These are phyloP conservation scores for Lithodes maja DNA, from an alignment of 2,888 invertebrate species.

Conservation along the genomic window DNA sequence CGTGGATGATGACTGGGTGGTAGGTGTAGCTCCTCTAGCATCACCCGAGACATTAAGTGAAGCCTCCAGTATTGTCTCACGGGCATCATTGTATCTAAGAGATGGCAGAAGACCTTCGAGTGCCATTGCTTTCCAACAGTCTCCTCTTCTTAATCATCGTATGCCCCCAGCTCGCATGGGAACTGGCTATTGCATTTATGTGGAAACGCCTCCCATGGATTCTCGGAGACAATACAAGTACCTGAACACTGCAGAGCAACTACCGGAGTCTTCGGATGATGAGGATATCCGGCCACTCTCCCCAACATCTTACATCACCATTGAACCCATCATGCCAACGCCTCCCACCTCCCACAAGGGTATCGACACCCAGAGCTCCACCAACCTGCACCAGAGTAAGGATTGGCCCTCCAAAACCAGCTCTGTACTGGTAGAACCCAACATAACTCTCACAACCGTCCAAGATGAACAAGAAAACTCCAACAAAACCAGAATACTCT, in stretches of 20 bases:
- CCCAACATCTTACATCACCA: conserved; percentile 63
- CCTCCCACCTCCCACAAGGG: conserved; percentile 36
- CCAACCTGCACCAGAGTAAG: conserved; percentile 20
- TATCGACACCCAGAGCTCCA: conserved; percentile 23
- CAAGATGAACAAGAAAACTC: conserved; percentile 36
- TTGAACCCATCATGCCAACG: conserved; percentile 68
- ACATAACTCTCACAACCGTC: conserved; percentile 41
- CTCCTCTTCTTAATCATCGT: conserved; percentile 50
- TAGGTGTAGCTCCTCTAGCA: conserved; percentile 85
- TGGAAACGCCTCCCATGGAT: conserved; percentile 64
- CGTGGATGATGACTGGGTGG: conserved; percentile 81
- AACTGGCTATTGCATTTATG: conserved; percentile 68
- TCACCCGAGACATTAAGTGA: conserved; percentile 89
- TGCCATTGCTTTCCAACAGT: conserved; percentile 43
- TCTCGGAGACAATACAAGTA: conserved; percentile 2
- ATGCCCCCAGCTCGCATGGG: conserved; percentile 57
- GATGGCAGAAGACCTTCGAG: conserved; percentile 57
- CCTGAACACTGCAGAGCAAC: conserved; percentile 38
- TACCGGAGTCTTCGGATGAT: conserved; percentile 58
- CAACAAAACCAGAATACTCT: background rate
- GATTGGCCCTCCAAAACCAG: conserved; percentile 7
- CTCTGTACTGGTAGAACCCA: background rate
- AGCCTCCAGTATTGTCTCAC: conserved; percentile 85
- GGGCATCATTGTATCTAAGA: conserved; percentile 72
- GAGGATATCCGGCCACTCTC: conserved; percentile 60